Conservation (phyloP, 2,797 vertebrate species). For the Salarias fasciatus region DNA sequence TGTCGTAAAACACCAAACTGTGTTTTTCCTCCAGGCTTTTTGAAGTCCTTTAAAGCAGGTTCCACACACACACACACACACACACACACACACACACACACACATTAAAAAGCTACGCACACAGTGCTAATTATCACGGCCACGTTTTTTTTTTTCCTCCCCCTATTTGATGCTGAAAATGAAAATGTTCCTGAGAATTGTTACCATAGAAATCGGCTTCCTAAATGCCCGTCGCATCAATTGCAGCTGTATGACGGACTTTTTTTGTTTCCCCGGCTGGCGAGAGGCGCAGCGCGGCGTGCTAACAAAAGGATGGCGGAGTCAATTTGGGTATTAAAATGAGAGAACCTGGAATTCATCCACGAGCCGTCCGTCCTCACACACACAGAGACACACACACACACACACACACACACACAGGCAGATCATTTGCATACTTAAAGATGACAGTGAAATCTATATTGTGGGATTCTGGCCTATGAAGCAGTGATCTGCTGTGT, state of each 20-base stretch:
- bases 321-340: conserved; percentile 74
- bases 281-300: conserved; percentile 54
- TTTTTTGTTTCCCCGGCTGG: conserved; percentile 60
- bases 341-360: conserved; percentile 61
- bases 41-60: conserved; percentile 74
- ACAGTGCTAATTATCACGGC: conserved; percentile 73
- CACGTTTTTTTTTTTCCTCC: conserved; percentile 61
- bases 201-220: conserved; percentile 72
- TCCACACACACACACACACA: conserved; percentile 52
- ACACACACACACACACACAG: not conserved
- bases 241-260: conserved; percentile 61
- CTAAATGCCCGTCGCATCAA: conserved; percentile 66
- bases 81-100: conserved; percentile 24
- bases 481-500: conserved; percentile 52
- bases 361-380: conserved; percentile 61
- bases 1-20: conserved; percentile 60
- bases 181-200: conserved; percentile 77
- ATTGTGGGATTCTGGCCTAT: conserved; percentile 44
- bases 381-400: too few relatives aligned
- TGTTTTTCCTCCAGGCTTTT: conserved; percentile 65
- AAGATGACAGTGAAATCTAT: conserved; percentile 68
- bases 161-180: conserved; percentile 71
- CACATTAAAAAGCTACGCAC: conserved; percentile 39
- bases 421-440: conserved; percentile 62
- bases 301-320: conserved; percentile 57